phyloP scores from a whole-genome alignment of 2,888 invertebrate genomes.

The Chloromyia formosa region DNA sequence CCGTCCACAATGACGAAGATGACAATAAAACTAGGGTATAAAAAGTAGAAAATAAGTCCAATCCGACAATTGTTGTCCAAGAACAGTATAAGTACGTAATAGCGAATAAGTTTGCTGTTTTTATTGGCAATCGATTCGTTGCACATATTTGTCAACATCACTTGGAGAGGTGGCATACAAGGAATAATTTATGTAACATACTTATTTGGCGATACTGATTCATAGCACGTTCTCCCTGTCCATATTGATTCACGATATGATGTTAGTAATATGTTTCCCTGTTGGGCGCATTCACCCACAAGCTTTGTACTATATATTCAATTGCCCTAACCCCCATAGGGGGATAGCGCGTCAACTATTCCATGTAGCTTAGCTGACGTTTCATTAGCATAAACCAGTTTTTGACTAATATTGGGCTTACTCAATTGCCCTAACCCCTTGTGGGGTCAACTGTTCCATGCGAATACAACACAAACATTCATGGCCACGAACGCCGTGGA shows the following conservation, averaged over 20 bases:
- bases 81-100: neutral
- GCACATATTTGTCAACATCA: conserved; percentile 11
- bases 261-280: neutral
- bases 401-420: too few species aligned
- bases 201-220: conserved; percentile 31
- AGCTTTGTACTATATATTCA: too few species aligned
- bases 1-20: neutral
- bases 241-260: neutral
- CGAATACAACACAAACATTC: too few species aligned
- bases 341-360: too few species aligned
- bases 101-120: conserved; percentile 7
- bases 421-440: too few species aligned
- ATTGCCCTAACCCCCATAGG: too few species aligned
- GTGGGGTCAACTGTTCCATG: too few species aligned
- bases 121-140: conserved; percentile 4
- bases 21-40: neutral
- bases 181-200: conserved; percentile 31
- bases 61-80: neutral
- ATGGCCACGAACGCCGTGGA: too few species aligned
- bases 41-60: too few species aligned
- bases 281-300: neutral
- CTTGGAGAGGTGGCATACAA: neutral
- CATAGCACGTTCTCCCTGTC: conserved; percentile 1
- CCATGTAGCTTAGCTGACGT: too few species aligned
- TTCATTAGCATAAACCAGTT: too few species aligned